These are phyloP conservation scores for Charaxes varanes DNA, from an alignment of 1,140 invertebrate species.

Conservation along the genomic window DNA sequence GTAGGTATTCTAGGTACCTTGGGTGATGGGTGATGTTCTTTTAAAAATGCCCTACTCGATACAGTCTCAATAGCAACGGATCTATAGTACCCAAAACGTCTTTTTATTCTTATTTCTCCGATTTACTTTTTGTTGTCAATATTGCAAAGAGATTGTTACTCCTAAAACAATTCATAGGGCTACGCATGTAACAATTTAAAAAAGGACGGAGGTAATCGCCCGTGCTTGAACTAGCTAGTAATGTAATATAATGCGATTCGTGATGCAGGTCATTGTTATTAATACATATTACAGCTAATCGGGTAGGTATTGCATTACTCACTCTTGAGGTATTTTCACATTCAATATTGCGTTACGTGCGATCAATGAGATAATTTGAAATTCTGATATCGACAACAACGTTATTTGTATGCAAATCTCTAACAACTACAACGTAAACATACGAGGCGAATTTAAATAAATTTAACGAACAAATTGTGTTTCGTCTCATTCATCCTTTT, in stretches of 20 bases:
- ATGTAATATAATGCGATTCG: neutral
- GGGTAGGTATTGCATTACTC: constrained; percentile 3
- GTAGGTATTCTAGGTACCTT: no score
- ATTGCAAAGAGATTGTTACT: no score
- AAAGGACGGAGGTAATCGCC: no score
- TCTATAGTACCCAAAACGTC: no score
- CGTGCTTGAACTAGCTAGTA: no score
- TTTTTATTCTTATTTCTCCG: no score
- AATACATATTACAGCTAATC: constrained; percentile 4
- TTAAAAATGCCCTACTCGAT: no score
- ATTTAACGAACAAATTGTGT: neutral
- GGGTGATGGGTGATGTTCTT: no score
- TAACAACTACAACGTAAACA: neutral
- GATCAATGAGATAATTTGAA: constrained; percentile 2
- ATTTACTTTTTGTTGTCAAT: no score
- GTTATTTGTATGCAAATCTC: constrained; percentile 2
- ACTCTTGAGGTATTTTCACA: constrained; percentile 3
- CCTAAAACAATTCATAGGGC: no score
- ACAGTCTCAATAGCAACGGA: no score
- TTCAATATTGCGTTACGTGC: constrained; percentile 1
- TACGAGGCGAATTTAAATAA: neutral
- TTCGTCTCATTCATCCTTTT: neutral
- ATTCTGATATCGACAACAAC: neutral
- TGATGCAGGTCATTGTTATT: constrained; percentile 1
- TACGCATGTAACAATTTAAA: no score